Evolutionary conservation across 2,888 invertebrate species (phyloP).

Genomic region (Eucera pruinosa): DNA sequence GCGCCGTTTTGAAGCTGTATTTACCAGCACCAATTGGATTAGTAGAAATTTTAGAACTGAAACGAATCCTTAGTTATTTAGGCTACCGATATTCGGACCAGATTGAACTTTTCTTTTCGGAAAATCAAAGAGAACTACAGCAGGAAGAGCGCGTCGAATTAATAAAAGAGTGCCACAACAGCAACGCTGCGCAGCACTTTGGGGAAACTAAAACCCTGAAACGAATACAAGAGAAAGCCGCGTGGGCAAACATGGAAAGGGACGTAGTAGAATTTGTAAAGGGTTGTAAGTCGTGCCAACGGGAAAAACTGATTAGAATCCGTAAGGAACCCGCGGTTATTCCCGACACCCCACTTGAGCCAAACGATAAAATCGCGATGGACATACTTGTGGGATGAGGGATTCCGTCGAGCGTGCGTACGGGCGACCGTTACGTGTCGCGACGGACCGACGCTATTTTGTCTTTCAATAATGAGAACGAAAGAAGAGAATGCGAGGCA

Average conservation of each 20-base stretch:
- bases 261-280: slow-evolving; percentile 8
- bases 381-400: too few species aligned
- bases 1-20: too few species aligned
- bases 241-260: slow-evolving; percentile 7
- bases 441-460: too few species aligned
- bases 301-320: slow-evolving; percentile 14
- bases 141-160: neutral
- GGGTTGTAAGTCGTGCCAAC: neutral
- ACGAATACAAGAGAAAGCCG: too few species aligned
- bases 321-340: too few species aligned
- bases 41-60: neutral
- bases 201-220: slow-evolving; percentile 10
- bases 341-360: too few species aligned
- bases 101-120: neutral
- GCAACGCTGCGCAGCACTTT: slow-evolving; percentile 2
- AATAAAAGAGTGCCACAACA: slow-evolving; percentile 11
- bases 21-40: neutral
- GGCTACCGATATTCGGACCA: too few species aligned
- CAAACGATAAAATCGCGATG: too few species aligned
- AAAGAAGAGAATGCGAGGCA: too few species aligned
- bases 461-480: too few species aligned
- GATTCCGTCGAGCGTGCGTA: too few species aligned
- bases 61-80: neutral
- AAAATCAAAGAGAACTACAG: neutral
- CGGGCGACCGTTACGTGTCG: too few species aligned